Base-by-base conservation (phyloP, 1,140 invertebrate genomes). In the Leucophenga varia region DNA sequence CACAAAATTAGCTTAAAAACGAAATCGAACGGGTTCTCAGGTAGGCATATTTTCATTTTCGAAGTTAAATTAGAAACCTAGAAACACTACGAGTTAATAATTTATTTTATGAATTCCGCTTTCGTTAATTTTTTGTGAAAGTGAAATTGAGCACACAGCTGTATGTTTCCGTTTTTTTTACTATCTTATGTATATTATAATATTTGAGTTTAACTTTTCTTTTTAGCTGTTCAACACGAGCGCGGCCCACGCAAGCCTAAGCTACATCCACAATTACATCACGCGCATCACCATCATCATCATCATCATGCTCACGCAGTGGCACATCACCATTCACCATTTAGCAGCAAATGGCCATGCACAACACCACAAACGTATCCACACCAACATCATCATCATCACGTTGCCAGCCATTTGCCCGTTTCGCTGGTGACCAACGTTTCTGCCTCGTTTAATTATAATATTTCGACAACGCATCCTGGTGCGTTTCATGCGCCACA, bases 141-240 rank as follows among this genome's bases (percentile, higher is more conserved):
- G n/a, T n/a, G n/a, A n/a, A n/a, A n/a, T n/a, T n/a, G n/a, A n/a
- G n/a, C n/a, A n/a, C n/a, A n/a, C n/a, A n/a, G n/a, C n/a, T n/a
- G n/a, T n/a, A n/a, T n/a, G n/a, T n/a, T n/a, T n/a, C n/a, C n/a
- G n/a, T n/a, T n/a, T n/a, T n/a, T n/a, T n/a, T n/a, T n/a, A n/a
- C n/a, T n/a, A n/a, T n/a, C n/a, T n/a, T n/a, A n/a, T n/a, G n/a
- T n/a, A n/a, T n/a, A n/a, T n/a, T n/a, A n/a, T n/a, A n/a, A n/a
- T n/a, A n/a, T n/a, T n/a, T n/a, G n/a, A n/a, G n/a, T n/a, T n/a
- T n/a, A n/a, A n/a, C 30, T 22, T 17, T 22, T 20, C 12, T 20
- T 49, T 54, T 49, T 79, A 95, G 95, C 94, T 64, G 94, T 97
- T 22, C 94, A 97, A 79, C 94, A 97, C 77, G 94, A 97, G 76